Conservation (phyloP, 1,140 invertebrate species). For the Mycetomoellerius zeteki region DNA sequence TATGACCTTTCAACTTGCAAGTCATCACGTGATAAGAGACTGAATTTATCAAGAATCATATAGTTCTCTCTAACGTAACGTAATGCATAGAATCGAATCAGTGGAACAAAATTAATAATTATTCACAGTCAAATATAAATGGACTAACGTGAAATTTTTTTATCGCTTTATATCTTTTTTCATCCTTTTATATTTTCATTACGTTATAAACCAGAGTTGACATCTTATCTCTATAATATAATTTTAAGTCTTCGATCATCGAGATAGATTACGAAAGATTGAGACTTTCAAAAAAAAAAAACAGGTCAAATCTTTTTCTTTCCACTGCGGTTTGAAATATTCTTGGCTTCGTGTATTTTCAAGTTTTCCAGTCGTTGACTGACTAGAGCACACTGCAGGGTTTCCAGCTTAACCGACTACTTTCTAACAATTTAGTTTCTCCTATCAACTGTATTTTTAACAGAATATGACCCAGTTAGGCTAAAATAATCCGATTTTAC, state of each 20-base stretch:
- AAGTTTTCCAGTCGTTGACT: constrained; percentile 48
- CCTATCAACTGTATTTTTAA: constrained; percentile 23
- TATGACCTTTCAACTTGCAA: not conserved
- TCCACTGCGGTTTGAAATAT: not conserved
- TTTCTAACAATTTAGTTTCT: constrained; percentile 65
- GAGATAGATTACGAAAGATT: not conserved
- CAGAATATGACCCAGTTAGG: not conserved
- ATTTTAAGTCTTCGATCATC: not conserved
- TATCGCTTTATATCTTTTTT: not conserved
- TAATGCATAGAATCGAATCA: not conserved
- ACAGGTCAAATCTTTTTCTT: not conserved
- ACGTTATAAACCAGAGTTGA: too few relatives aligned
- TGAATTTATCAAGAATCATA: too few relatives aligned
- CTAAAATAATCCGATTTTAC: not conserved
- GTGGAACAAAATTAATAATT: not conserved
- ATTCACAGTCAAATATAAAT: not conserved
- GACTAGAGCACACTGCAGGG: constrained; percentile 32
- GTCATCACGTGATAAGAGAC: not conserved
- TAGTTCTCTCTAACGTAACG: not conserved
- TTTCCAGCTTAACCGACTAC: constrained; percentile 61
- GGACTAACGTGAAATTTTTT: not conserved
- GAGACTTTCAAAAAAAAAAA: not conserved
- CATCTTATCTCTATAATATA: too few relatives aligned
- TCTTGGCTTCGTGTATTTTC: not conserved
- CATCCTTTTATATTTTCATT: too few relatives aligned